Base-by-base conservation (phyloP, 2,797 vertebrate species). In the Megalops cyprinoides region DNA sequence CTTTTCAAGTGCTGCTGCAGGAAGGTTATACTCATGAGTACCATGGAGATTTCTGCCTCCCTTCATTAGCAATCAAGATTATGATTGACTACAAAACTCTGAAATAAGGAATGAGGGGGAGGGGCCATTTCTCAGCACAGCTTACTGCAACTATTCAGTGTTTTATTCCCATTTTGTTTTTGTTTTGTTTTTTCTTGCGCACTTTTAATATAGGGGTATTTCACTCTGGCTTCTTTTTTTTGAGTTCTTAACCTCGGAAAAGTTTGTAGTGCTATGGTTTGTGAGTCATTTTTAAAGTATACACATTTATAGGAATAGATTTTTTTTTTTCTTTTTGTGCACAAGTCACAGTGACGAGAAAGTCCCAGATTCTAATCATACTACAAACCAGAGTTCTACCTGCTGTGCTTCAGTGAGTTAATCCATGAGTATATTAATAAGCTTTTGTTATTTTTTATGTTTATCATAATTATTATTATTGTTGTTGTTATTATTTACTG, bases 131-230 rank as follows among this genome's bases (percentile, higher is more conserved):
- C 85, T 90, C 84, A 86, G 77, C 82, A 81, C 82, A 78, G 84
- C 84, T 88, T 85, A 79, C 89, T 88, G 87, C 87, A 89, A 84
- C 89, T 37, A 83, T 87, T 93, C 83, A 37, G 85, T 91, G 86
- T 87, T 87, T 82, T n/a, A 75, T 60, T 90, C 88, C 78, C 88
- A 82, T 82, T 89, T 84, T 80, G 62, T 49, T 87, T 89, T 84
- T 76, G 88, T 84, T 31, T 88, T 89, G 87, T 79, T 94, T 91
- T 94, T 94, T 95, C 91, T 93, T 95, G 96, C 97, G 97, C 97
- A 98, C 96, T 98, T 99, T 97, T 92, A 94, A 95, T 94, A 95
- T 94, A 95, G 94, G 91, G 93, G 84, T 95, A 94, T 95, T 93
- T 94, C 90, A 85, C 88, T 94, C 91, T 91, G 86, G 91, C 86